Conservation (phyloP, 2,113 vertebrate species). For the Myiagra hebetior region DNA sequence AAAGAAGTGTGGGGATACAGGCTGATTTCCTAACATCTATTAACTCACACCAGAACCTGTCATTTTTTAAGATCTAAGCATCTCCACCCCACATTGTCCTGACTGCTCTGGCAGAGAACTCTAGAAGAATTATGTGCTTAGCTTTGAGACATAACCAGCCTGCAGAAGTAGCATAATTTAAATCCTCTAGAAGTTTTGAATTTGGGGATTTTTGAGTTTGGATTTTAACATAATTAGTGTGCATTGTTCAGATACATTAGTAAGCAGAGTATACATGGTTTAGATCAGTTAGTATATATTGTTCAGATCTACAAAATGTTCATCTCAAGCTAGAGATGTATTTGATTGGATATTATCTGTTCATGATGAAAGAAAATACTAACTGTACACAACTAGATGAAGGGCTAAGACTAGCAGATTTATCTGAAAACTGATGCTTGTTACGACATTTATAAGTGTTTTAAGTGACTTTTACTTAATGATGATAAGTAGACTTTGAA, state of each 20-base stretch:
- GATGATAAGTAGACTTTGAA: not conserved
- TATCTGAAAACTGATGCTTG: not conserved
- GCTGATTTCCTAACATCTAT: not conserved
- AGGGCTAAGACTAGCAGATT: not conserved
- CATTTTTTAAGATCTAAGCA: not conserved
- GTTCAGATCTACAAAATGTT: not conserved
- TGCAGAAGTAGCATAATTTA: not conserved
- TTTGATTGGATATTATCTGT: not conserved
- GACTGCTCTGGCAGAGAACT: not conserved
- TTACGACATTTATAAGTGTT: not conserved
- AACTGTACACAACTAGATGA: not conserved
- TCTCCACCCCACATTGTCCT: not conserved
- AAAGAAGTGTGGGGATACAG: not conserved
- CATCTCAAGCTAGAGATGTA: not conserved
- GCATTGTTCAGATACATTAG: not conserved
- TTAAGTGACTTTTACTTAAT: not conserved
- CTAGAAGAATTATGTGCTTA: not conserved
- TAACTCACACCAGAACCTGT: not conserved
- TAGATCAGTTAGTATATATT: not conserved
- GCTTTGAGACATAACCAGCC: not conserved
- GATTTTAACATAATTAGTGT: not conserved
- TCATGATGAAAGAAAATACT: not conserved
- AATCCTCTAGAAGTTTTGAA: not conserved
- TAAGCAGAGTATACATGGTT: not conserved
- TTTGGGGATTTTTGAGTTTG: rapidly evolving